Conservation (phyloP, 1,140 invertebrate genomes). For the Penaeus indicus region DNA sequence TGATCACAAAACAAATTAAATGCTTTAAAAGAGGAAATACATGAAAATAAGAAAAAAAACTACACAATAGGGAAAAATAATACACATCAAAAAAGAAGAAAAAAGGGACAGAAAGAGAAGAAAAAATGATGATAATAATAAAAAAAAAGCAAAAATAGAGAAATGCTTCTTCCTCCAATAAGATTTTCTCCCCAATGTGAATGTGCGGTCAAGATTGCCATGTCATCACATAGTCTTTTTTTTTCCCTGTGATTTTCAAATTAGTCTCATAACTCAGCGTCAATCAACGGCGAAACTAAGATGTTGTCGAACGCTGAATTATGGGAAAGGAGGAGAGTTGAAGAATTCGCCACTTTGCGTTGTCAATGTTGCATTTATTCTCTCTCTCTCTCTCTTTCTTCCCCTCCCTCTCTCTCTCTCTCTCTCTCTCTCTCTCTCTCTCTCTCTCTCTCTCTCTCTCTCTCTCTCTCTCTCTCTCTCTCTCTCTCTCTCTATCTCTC, state of each 20-base stretch:
- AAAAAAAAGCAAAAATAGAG: not conserved
- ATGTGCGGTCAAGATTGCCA: conserved; percentile 3
- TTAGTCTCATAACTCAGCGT: conserved; percentile 28
- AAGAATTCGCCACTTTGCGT: not conserved
- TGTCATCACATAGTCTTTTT: not conserved
- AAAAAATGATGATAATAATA: too few relatives aligned
- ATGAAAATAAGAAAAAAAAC: too few relatives aligned
- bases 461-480: too few relatives aligned
- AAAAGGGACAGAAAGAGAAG: too few relatives aligned
- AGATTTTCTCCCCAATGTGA: conserved; percentile 6
- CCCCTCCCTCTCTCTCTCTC: too few relatives aligned
- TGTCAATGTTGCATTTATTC: not conserved
- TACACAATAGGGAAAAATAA: too few relatives aligned
- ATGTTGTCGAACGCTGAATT: conserved; percentile 17
- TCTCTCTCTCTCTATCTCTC: too few relatives aligned
- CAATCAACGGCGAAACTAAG: not conserved
- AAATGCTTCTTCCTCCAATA: not conserved
- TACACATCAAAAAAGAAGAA: too few relatives aligned
- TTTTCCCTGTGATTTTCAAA: conserved; percentile 15
- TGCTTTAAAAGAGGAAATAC: too few relatives aligned
- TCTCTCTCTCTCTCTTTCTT: not conserved
- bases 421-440: too few relatives aligned
- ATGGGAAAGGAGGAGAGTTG: conserved; percentile 5
- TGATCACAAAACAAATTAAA: too few relatives aligned
- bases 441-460: too few relatives aligned